phyloP scores from a whole-genome alignment of 2,113 vertebrate genomes.

The Phainopepla nitens region DNA sequence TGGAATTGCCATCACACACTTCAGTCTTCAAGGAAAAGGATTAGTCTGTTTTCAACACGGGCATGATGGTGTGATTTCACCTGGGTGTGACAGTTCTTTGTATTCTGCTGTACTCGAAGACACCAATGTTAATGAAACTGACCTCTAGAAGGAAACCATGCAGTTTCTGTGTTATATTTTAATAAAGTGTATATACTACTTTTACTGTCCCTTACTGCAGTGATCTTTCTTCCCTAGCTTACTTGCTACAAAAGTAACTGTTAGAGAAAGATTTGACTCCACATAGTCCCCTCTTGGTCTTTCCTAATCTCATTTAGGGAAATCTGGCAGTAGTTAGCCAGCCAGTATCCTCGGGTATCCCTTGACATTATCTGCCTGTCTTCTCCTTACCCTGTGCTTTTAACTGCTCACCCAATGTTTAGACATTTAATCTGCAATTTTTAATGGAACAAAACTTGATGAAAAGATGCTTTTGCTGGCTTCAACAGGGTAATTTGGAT shows the following conservation, averaged over 20 bases:
- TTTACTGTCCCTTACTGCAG: not conserved
- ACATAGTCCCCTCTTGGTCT: not conserved
- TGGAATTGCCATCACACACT: not conserved
- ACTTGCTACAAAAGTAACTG: not conserved
- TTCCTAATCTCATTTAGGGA: not conserved
- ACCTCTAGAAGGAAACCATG: not conserved
- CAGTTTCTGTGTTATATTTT: not conserved
- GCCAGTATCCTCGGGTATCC: not conserved
- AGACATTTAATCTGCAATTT: not conserved
- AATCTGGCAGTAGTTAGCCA: not conserved
- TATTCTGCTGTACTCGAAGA: not conserved
- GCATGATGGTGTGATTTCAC: not conserved
- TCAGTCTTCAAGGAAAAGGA: not conserved
- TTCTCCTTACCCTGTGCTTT: constrained; percentile 5
- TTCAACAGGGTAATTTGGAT: constrained; percentile 40
- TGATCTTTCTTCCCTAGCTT: not conserved
- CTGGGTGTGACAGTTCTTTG: not conserved
- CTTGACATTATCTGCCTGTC: constrained; percentile 8
- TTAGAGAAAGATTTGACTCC: not conserved
- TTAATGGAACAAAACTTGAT: constrained; percentile 23
- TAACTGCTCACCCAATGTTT: not conserved
- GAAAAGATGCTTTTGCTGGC: constrained; percentile 33
- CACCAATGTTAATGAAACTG: not conserved
- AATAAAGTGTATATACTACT: not conserved
- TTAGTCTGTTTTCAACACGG: not conserved